Evolutionary conservation across 1,140 invertebrate genomes (phyloP).

Genomic region (Sarcophaga bullata): DNA sequence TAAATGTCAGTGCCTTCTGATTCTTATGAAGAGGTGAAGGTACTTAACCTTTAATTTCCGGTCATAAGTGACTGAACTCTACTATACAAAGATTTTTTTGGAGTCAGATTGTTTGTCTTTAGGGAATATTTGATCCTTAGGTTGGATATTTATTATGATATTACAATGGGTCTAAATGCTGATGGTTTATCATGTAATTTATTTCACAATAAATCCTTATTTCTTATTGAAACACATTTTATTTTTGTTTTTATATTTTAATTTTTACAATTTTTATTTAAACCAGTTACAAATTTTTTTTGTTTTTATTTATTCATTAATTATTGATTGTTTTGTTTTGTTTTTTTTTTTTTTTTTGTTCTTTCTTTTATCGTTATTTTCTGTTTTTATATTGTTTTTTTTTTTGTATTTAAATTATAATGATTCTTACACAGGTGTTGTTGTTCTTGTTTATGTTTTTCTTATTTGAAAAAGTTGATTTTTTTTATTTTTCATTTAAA

Average conservation of each 20-base stretch:
- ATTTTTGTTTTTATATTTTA: slow-evolving; percentile 6
- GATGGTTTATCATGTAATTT: too few relatives aligned
- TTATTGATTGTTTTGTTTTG: not conserved
- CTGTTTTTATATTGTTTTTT: not conserved
- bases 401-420: slow-evolving; percentile 19
- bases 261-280: slow-evolving; percentile 39
- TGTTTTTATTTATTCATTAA: slow-evolving; percentile 9
- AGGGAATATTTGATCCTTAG: not conserved
- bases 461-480: not conserved
- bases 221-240: not conserved
- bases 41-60: too few relatives aligned
- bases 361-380: not conserved
- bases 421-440: slow-evolving; percentile 25
- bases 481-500: not conserved
- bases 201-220: too few relatives aligned
- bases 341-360: too few relatives aligned
- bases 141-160: too few relatives aligned
- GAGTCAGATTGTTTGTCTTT: too few relatives aligned
- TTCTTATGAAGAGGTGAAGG: too few relatives aligned
- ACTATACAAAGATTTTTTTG: too few relatives aligned
- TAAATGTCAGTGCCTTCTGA: too few relatives aligned
- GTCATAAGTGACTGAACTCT: too few relatives aligned
- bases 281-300: slow-evolving; percentile 38
- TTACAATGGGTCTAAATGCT: too few relatives aligned
- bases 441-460: slow-evolving; percentile 6